phyloP scores from a whole-genome alignment of 2,888 invertebrate genomes.

The Danaus chrysippus region DNA sequence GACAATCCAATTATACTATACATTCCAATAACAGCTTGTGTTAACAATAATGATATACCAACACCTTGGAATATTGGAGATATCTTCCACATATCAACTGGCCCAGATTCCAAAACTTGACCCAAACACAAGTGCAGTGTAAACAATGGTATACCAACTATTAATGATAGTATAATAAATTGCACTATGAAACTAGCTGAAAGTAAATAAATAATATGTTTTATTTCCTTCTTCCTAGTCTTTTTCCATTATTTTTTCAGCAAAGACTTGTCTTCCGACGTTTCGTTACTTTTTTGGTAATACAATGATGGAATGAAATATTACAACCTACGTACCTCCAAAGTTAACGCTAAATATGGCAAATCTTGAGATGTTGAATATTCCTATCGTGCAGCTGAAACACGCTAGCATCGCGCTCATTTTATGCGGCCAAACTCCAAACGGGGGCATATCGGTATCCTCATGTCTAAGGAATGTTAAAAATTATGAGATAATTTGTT shows the following conservation, averaged over 20 bases:
- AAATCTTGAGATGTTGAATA: slow-evolving; percentile 93
- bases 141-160: slow-evolving; percentile 90
- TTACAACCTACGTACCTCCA: slow-evolving; percentile 80
- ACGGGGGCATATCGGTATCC: slow-evolving; percentile 67
- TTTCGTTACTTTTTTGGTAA: neutral
- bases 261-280: neutral
- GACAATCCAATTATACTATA: slow-evolving; percentile 94
- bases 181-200: slow-evolving; percentile 92
- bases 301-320: neutral
- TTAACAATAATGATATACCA: slow-evolving; percentile 88
- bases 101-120: slow-evolving; percentile 89
- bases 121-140: slow-evolving; percentile 92
- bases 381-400: slow-evolving; percentile 90
- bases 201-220: slow-evolving; percentile 43
- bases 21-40: slow-evolving; percentile 89
- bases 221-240: slow-evolving; percentile 1
- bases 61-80: slow-evolving; percentile 95
- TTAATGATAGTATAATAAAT: slow-evolving; percentile 89
- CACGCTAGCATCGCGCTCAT: slow-evolving; percentile 90
- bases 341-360: slow-evolving; percentile 92
- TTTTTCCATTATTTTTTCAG: neutral
- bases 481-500: neutral
- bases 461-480: slow-evolving; percentile 52
- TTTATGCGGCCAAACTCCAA: slow-evolving; percentile 71
- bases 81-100: slow-evolving; percentile 95